These are phyloP conservation scores for Marcusenius ussheri DNA, from an alignment of 2,113 vertebrate genomes.

Conservation along the genomic window DNA sequence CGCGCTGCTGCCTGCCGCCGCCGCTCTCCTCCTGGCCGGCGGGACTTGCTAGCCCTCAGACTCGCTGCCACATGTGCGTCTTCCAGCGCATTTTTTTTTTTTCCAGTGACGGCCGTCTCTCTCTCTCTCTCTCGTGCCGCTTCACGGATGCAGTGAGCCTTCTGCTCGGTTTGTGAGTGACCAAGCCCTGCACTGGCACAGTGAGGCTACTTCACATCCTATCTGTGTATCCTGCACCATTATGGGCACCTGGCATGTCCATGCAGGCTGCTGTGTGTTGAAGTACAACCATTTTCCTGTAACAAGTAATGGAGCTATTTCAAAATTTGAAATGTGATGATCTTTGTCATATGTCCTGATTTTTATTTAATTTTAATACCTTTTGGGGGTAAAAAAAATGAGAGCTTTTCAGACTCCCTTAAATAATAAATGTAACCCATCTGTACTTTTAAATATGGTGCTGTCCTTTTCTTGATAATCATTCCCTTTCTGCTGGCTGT, in stretches of 20 bases:
- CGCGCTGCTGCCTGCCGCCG: conserved; percentile 11
- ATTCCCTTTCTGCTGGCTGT: neutral
- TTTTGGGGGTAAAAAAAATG: neutral
- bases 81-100: neutral
- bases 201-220: neutral
- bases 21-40: neutral
- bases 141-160: neutral
- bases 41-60: conserved; percentile 18
- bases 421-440: neutral
- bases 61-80: neutral
- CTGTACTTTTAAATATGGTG: neutral
- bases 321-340: neutral
- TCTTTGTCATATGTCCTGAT: neutral
- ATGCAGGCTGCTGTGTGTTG: neutral
- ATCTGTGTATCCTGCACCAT: neutral
- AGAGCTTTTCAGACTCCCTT: neutral
- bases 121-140: no score
- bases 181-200: no score
- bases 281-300: neutral
- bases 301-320: neutral
- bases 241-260: neutral
- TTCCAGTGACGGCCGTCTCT: neutral
- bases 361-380: neutral
- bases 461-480: neutral
- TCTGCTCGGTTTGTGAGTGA: neutral